Evolutionary conservation across 2,888 invertebrate species (phyloP), one percentile per base, ranked within the genome.

Genomic region (Phalera bucephala): DNA sequence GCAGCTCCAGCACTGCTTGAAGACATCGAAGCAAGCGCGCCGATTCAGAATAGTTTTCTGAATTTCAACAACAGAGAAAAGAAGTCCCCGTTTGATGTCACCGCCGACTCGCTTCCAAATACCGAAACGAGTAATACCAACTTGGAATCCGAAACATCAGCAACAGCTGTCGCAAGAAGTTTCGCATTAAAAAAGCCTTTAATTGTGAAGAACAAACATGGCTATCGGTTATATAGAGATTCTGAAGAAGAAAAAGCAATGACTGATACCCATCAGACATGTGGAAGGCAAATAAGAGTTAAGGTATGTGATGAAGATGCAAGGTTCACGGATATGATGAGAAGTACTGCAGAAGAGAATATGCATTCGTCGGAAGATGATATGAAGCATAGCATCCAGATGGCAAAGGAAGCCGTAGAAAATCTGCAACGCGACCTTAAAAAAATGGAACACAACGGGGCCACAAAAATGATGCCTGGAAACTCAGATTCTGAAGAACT

Each of bases 361-460:
- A 49, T 49, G 10, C 52, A 61, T 22, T 48, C 61, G 20, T 56
- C 68, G 1, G 74, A 80, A 37, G 71, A 67, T 20, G 77, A 83
- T 25, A 72, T 87, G 58, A 74, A 81, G 49, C 64, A 72, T n/a
- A 86, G 73, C 39, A 75, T 87, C 33, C 68, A 69, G 37, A 70
- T 79, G 64, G 87, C 85, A 9, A 84, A 80, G 45, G 79, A 80
- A 66, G 86, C 85, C 1, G 76, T 87, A n/a, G 79, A 86, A 49
- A 74, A 70, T 36, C 54, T 88, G 14, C 80, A 85, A 51, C 68
- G 64, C 11, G 78, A 84, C 40, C 49, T 86, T 19, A 57, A 67
- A 33, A 72, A 64, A 44, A 72, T 74, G 21, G 79, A 84, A 35
- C 50, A 64, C 22, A 67, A 54, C 38, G 51, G 64, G 13, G 45